These are phyloP conservation scores for Tanypteryx hageni DNA, from an alignment of 2,888 invertebrate genomes.

Conservation along the genomic window DNA sequence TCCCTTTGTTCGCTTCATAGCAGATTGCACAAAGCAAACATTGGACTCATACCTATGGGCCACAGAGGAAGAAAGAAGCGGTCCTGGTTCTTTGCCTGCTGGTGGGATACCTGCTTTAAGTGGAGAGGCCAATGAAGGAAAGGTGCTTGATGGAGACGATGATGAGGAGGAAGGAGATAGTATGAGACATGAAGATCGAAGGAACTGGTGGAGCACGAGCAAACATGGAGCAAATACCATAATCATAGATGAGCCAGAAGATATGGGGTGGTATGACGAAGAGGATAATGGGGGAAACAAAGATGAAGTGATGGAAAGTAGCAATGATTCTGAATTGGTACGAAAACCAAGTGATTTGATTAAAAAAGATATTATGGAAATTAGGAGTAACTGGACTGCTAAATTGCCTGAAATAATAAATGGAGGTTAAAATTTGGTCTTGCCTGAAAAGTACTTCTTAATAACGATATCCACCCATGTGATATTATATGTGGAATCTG, in stretches of 20 bases:
- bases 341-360: not conserved
- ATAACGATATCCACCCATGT: not conserved
- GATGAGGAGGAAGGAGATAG: not conserved
- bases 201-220: conserved; percentile 28
- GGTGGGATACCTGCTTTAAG: conserved; percentile 5
- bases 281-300: not conserved
- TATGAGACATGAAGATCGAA: not conserved
- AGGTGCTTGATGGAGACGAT: not conserved
- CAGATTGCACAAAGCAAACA: conserved; percentile 93
- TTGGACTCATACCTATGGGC: conserved; percentile 92
- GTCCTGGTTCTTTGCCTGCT: not conserved
- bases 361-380: not conserved
- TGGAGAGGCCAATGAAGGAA: conserved; percentile 22
- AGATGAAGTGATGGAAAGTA: not conserved
- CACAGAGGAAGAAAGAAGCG: conserved; percentile 79
- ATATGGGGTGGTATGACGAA: conserved; percentile 41
- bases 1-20: conserved; percentile 97
- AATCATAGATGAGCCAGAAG: conserved; percentile 31
- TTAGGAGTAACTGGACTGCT: not conserved
- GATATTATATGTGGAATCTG: not conserved
- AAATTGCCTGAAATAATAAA: not conserved
- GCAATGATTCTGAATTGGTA: not conserved
- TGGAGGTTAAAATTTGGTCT: not conserved
- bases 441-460: not conserved
- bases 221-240: conserved; percentile 28